Conservation (phyloP, 2,797 vertebrate genomes). For the Chiloscyllium punctatum region DNA sequence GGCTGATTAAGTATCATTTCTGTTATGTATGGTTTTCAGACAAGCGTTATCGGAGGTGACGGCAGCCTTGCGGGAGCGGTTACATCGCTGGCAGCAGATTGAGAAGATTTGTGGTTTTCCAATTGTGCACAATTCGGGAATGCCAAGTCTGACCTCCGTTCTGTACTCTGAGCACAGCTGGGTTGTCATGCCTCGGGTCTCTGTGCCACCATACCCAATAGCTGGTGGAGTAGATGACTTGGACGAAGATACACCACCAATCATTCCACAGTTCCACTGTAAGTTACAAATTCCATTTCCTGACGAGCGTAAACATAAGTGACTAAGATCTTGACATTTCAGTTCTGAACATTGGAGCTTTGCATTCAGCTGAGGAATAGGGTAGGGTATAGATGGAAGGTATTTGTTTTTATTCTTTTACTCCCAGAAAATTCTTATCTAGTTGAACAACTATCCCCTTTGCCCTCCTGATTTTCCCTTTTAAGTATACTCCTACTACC, state of each 20-base stretch:
- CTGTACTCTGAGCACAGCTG: constrained; percentile 97
- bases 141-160: constrained; percentile 86
- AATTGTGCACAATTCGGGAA: constrained; percentile 86
- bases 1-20: not conserved
- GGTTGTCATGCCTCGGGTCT: constrained; percentile 95
- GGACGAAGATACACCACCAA: constrained; percentile 94
- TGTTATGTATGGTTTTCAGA: constrained; percentile 53
- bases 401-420: not conserved
- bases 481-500: no score
- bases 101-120: constrained; percentile 94
- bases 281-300: constrained; percentile 46
- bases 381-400: not conserved
- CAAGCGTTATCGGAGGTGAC: constrained; percentile 93
- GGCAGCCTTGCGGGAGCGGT: constrained; percentile 86
- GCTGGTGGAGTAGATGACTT: constrained; percentile 96
- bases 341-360: constrained; percentile 11
- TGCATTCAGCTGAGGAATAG: not conserved
- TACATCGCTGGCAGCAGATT: constrained; percentile 98
- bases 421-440: not conserved
- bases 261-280: constrained; percentile 88
- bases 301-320: not conserved
- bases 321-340: not conserved
- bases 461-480: no score
- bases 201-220: constrained; percentile 91
- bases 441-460: not conserved